Evolutionary conservation across 2,797 vertebrate species (phyloP).

Genomic region (Siniperca obscura): DNA sequence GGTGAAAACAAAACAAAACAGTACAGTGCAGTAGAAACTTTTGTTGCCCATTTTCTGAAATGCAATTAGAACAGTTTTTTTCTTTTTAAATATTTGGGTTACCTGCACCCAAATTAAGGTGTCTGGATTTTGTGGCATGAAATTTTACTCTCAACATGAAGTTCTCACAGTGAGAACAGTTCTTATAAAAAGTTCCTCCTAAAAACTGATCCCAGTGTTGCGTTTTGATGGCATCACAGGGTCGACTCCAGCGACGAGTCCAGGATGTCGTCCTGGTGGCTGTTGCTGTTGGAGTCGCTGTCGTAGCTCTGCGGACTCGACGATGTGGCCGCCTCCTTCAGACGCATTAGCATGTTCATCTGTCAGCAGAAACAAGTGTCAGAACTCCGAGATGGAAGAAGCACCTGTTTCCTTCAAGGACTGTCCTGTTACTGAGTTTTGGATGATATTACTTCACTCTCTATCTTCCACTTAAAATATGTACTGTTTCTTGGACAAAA

Average conservation of each 20-base stretch:
- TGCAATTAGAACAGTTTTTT: constrained; percentile 31
- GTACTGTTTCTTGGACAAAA: neutral
- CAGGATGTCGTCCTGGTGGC: constrained; percentile 95
- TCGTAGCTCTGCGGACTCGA: constrained; percentile 98
- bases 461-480: neutral
- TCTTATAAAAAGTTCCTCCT: constrained; percentile 15
- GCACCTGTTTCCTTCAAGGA: neutral
- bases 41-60: constrained; percentile 62
- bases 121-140: constrained; percentile 79
- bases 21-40: constrained; percentile 82
- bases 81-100: constrained; percentile 75
- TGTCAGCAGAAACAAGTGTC: constrained; percentile 62
- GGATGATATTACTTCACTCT: neutral
- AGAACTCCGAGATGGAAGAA: neutral
- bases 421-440: too few species aligned
- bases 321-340: constrained; percentile 97
- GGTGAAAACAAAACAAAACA: constrained; percentile 70
- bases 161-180: constrained; percentile 41
- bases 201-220: constrained; percentile 24
- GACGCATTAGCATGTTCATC: constrained; percentile 99
- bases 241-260: constrained; percentile 97
- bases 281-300: constrained; percentile 99
- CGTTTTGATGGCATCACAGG: constrained; percentile 82
- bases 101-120: constrained; percentile 87
- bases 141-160: constrained; percentile 19